These are phyloP conservation scores for Temnothorax nylanderi DNA, from an alignment of 1,140 invertebrate genomes.

Conservation along the genomic window DNA sequence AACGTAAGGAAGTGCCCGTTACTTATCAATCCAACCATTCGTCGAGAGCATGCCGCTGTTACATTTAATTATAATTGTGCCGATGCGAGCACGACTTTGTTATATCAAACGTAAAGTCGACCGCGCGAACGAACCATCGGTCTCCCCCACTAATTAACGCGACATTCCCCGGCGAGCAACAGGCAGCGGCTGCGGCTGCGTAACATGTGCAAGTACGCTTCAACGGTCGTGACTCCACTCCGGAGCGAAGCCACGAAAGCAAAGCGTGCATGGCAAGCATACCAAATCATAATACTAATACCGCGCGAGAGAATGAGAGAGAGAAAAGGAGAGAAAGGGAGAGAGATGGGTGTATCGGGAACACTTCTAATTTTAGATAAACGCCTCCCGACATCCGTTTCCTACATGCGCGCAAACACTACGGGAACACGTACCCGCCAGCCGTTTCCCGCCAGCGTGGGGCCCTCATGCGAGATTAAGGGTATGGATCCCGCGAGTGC, in stretches of 20 bases:
- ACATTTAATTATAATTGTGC: neutral
- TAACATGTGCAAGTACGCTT: constrained; percentile 58
- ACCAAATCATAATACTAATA: constrained; percentile 59
- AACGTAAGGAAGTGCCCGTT: neutral
- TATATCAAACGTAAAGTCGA: constrained; percentile 8
- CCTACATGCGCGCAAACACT: constrained; percentile 13
- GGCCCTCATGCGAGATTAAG: constrained; percentile 26
- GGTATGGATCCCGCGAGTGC: constrained; percentile 38
- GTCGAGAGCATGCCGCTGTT: neutral
- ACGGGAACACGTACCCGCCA: constrained; percentile 47
- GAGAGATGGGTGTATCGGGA: constrained; percentile 20
- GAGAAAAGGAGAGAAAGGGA: neutral
- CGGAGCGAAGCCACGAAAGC: constrained; percentile 33
- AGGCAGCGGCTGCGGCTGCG: constrained; percentile 42
- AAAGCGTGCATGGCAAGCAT: constrained; percentile 38
- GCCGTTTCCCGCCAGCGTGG: constrained; percentile 34
- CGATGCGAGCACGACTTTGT: neutral
- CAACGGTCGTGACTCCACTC: constrained; percentile 48
- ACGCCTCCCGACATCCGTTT: constrained; percentile 51
- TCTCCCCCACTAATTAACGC: constrained; percentile 46
- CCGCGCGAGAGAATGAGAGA: neutral
- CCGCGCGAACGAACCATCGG: constrained; percentile 15
- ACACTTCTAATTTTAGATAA: constrained; percentile 58
- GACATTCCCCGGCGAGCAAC: constrained; percentile 16
- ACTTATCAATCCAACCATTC: neutral